A percentile compares a stretch with the other conserved stretches of the same genome.
These are phyloP conservation scores for Seriola quinqueradiata DNA, from an alignment of 2,113 vertebrate species.

Conservation along the genomic window DNA sequence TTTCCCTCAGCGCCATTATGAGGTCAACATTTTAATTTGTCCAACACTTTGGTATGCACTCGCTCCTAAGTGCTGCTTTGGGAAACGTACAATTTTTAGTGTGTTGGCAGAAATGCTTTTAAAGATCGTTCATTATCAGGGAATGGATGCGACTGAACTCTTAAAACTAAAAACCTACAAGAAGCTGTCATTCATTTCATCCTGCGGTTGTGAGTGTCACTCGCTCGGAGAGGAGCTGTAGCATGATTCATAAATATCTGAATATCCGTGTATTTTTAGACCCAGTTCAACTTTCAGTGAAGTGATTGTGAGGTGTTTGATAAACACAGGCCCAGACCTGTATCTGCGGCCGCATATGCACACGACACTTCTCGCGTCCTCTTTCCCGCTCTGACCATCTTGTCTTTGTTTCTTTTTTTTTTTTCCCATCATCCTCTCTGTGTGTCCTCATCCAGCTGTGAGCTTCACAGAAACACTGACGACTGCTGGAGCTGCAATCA, in stretches of 20 bases:
- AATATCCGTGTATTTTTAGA: slow-evolving; percentile 26
- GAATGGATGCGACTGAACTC: too few relatives aligned
- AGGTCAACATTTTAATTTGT: too few relatives aligned
- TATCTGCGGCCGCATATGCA: not conserved
- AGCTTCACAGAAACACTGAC: slow-evolving; percentile 24
- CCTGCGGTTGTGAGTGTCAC: too few relatives aligned
- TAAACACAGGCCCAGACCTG: slow-evolving; percentile 11
- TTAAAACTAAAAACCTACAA: too few relatives aligned
- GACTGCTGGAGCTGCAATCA: slow-evolving; percentile 7
- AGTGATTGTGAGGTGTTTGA: slow-evolving; percentile 11
- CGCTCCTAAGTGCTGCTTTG: too few relatives aligned
- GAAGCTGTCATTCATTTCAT: too few relatives aligned
- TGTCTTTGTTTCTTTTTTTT: slow-evolving; percentile 3
- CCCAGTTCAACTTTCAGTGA: not conserved
- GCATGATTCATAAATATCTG: slow-evolving; percentile 23
- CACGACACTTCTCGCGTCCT: not conserved
- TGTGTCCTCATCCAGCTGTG: slow-evolving; percentile 38
- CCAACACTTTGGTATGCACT: too few relatives aligned
- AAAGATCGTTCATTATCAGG: too few relatives aligned
- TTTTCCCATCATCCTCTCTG: slow-evolving; percentile 31
- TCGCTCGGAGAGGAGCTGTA: too few relatives aligned
- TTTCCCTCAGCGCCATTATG: too few relatives aligned
- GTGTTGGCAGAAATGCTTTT: too few relatives aligned
- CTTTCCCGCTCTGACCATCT: slow-evolving; percentile 6
- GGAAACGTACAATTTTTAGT: too few relatives aligned